phyloP scores from a whole-genome alignment of 2,888 invertebrate genomes.

The Cepaea hortensis region DNA sequence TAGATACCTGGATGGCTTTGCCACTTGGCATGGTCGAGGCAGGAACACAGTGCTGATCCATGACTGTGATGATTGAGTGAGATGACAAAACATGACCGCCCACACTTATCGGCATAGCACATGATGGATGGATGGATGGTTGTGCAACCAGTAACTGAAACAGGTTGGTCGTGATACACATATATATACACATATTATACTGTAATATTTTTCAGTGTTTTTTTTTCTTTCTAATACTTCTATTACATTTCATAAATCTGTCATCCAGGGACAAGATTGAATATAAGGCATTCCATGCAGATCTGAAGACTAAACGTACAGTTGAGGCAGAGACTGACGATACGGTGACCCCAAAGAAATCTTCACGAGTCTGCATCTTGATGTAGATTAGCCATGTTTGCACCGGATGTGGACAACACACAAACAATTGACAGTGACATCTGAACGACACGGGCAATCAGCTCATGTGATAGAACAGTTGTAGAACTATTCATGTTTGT shows the following conservation, averaged over 20 bases:
- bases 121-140: neutral
- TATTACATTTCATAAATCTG: neutral
- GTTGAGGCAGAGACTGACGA: neutral
- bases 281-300: slow-evolving; percentile 11
- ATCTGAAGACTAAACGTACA: neutral
- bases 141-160: neutral
- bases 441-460: no score
- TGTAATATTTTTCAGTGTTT: no score
- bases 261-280: slow-evolving; percentile 19
- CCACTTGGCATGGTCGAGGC: no score
- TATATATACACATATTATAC: neutral
- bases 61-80: no score
- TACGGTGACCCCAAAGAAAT: neutral
- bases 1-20: no score
- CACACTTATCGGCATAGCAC: neutral
- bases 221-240: no score
- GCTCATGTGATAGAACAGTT: no score
- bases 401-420: no score
- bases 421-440: no score
- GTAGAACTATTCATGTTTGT: no score
- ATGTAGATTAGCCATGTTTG: slow-evolving; percentile 6
- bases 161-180: neutral
- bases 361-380: neutral
- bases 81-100: no score
- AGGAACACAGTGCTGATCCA: no score